Conservation (phyloP, 2,113 vertebrate species). For the Parus major region DNA sequence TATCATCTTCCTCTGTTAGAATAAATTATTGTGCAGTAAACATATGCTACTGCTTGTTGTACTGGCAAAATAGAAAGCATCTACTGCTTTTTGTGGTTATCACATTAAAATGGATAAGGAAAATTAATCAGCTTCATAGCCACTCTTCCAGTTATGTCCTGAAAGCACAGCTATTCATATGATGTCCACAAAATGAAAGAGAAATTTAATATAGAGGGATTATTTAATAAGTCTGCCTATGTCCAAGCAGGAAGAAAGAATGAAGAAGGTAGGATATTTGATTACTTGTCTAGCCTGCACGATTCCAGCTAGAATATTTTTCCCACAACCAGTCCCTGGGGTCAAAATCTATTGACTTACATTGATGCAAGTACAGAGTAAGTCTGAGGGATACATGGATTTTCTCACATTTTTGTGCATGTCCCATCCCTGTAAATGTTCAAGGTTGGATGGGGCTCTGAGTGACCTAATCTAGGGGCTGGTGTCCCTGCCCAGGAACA, state of each 20-base stretch:
- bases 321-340: not conserved
- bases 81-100: not conserved
- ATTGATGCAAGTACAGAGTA: not conserved
- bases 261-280: not conserved
- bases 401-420: not conserved
- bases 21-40: constrained; percentile 34
- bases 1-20: not conserved
- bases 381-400: not conserved
- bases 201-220: constrained; percentile 17
- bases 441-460: not conserved
- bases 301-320: not conserved
- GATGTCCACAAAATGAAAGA: not conserved
- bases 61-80: not conserved
- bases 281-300: not conserved
- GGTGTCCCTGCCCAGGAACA: not conserved
- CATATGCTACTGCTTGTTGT: not conserved
- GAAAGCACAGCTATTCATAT: not conserved
- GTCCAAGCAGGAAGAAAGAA: not conserved
- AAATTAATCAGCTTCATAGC: not conserved
- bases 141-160: not conserved
- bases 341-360: not conserved
- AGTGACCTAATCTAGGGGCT: not conserved
- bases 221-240: not conserved
- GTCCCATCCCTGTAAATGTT: not conserved
- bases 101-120: not conserved